These are phyloP conservation scores for Melipona beecheii DNA, from an alignment of 2,888 invertebrate genomes.

Conservation along the genomic window DNA sequence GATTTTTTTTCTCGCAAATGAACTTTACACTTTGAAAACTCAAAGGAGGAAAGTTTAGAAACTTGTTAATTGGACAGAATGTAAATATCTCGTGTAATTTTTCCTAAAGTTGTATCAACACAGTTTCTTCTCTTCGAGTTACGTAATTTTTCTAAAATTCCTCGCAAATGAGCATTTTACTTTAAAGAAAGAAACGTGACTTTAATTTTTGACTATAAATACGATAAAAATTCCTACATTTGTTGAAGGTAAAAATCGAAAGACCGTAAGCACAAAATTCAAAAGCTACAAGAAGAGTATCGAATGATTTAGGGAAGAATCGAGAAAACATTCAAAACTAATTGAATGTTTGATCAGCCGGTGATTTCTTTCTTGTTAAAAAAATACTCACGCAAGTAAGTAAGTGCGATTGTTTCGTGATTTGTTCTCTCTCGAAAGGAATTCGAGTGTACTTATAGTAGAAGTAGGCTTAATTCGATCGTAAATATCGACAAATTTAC, in stretches of 20 bases:
- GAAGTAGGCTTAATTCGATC: slow-evolving; percentile 33
- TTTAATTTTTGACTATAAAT: too few relatives aligned
- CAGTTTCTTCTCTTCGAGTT: too few relatives aligned
- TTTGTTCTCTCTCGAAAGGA: neutral
- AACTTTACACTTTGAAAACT: too few relatives aligned
- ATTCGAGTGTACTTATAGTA: slow-evolving; percentile 20
- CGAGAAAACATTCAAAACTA: neutral
- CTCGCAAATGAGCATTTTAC: neutral
- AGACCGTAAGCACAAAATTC: neutral
- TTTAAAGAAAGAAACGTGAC: neutral
- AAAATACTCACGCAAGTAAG: too few relatives aligned
- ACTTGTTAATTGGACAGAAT: too few relatives aligned
- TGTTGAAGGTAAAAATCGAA: too few relatives aligned
- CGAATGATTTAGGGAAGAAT: neutral
- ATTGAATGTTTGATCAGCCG: neutral
- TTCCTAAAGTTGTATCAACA: too few relatives aligned
- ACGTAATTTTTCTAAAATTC: too few relatives aligned
- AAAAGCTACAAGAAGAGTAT: rapidly evolving
- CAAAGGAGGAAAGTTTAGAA: too few relatives aligned
- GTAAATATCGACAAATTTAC: slow-evolving; percentile 50
- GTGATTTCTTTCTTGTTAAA: neutral
- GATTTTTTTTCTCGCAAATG: too few relatives aligned
- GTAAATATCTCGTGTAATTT: too few relatives aligned
- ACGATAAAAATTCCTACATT: neutral
- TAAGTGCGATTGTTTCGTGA: neutral